Conservation (phyloP, 92 coral and sea anemone genomes). For the Heteractis magnifica region DNA sequence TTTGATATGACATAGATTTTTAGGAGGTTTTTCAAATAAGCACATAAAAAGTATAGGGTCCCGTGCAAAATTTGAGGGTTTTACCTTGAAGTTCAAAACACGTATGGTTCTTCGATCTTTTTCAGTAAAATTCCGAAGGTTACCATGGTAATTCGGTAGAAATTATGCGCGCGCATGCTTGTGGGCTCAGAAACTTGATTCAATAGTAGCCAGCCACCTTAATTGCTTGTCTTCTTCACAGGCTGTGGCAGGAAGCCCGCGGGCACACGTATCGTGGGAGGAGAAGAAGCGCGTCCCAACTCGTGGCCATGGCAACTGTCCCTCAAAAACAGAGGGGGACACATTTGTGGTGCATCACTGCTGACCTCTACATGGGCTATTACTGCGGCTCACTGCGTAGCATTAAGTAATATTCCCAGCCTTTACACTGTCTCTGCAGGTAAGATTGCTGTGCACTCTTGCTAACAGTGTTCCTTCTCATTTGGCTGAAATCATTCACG, state of each 20-base stretch:
- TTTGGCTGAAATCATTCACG: neutral
- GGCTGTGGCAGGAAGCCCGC: neutral
- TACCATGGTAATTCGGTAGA: no score
- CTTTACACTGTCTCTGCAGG: conserved; percentile 37
- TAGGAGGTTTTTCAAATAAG: no score
- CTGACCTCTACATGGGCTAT: conserved; percentile 43
- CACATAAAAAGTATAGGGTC: no score
- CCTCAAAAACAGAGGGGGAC: conserved; percentile 17
- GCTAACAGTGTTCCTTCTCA: neutral
- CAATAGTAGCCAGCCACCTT: no score
- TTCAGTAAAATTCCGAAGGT: no score
- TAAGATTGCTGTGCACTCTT: neutral
- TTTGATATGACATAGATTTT: no score
- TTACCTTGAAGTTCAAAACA: no score
- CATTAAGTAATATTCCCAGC: conserved; percentile 24
- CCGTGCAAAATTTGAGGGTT: no score
- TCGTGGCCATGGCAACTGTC: conserved; percentile 69
- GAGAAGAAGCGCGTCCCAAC: conserved; percentile 38
- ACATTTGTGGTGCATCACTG: conserved; percentile 58
- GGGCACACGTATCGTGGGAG: conserved; percentile 45
- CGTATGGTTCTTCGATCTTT: no score
- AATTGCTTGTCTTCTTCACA: neutral
- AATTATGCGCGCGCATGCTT: no score
- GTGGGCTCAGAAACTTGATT: no score
- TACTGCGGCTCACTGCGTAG: conserved; percentile 59